Evolutionary conservation across 1,140 invertebrate species (phyloP).

Genomic region (Leptoteleia sp.): DNA sequence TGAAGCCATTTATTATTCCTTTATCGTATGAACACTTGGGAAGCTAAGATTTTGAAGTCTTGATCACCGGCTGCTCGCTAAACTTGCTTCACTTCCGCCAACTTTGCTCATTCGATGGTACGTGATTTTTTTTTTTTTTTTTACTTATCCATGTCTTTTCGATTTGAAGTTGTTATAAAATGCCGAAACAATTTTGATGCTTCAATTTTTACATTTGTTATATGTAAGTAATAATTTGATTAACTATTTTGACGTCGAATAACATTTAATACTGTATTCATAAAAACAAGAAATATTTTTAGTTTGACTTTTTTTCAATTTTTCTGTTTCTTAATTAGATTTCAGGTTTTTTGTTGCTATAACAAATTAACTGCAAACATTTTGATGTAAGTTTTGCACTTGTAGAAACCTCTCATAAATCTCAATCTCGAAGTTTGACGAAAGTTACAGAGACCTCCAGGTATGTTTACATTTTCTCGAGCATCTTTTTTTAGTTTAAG

Average conservation of each 20-base stretch:
- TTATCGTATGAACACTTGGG: conserved; percentile 6
- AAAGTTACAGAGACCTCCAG: conserved; percentile 25
- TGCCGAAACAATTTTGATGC: conserved; percentile 4
- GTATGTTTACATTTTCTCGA: conserved; percentile 23
- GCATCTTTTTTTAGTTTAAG: conserved; percentile 4
- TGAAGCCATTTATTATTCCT: conserved; percentile 10
- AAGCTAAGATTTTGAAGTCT: neutral
- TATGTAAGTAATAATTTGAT: too few relatives aligned
- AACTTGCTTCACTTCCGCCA: conserved; percentile 20
- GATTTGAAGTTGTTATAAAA: neutral
- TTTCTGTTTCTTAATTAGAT: conserved; percentile 16
- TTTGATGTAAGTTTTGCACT: conserved; percentile 10
- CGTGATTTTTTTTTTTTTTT: too few relatives aligned
- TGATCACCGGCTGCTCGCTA: conserved; percentile 10
- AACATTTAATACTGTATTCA: too few relatives aligned
- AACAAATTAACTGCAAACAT: conserved; percentile 34
- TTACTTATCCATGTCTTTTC: conserved; percentile 1
- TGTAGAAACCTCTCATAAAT: conserved; percentile 22
- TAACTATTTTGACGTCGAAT: too few relatives aligned
- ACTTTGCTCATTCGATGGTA: conserved; percentile 13
- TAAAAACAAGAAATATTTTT: neutral
- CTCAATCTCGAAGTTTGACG: conserved; percentile 17
- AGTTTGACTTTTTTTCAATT: neutral
- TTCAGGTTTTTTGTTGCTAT: conserved; percentile 26
- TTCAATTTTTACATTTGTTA: neutral